phyloP scores from a whole-genome alignment of 2,797 vertebrate species.

The Pangasius larnaudii region DNA sequence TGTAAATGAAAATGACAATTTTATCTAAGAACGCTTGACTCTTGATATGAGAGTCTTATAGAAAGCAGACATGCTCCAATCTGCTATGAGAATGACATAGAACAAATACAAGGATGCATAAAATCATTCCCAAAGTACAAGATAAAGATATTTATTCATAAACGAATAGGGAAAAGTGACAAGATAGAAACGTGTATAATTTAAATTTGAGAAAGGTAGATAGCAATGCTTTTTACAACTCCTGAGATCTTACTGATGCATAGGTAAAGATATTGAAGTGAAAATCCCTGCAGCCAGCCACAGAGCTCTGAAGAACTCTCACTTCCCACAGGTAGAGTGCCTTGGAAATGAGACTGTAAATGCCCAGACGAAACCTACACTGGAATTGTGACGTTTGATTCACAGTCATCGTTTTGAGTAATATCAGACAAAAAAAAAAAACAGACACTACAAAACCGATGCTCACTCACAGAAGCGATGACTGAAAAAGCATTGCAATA shows the following conservation, averaged over 20 bases:
- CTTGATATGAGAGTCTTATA: background rate
- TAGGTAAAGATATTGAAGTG: constrained; percentile 9
- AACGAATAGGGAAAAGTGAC: background rate
- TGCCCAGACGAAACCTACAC: background rate
- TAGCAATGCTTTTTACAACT: constrained; percentile 15
- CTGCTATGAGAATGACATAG: background rate
- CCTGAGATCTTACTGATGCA: constrained; percentile 51
- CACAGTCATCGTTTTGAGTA: background rate
- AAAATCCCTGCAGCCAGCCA: constrained; percentile 38
- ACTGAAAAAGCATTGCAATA: background rate
- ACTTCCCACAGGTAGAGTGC: constrained; percentile 36
- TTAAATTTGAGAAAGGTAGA: constrained; percentile 11
- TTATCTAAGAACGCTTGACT: background rate
- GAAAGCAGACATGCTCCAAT: background rate
- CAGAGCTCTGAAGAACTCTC: constrained; percentile 30
- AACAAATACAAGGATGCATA: constrained; percentile 4
- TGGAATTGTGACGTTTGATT: background rate
- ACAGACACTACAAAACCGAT: background rate
- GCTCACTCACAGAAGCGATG: background rate
- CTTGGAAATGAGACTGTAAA: constrained; percentile 4
- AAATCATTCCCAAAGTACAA: constrained; percentile 35
- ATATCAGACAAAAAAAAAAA: background rate
- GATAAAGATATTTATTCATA: constrained; percentile 49
- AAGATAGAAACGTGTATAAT: constrained; percentile 34
- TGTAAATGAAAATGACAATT: background rate